These are phyloP conservation scores for Alviniconcha marisindica DNA, from an alignment of 1,140 invertebrate species.

Conservation along the genomic window DNA sequence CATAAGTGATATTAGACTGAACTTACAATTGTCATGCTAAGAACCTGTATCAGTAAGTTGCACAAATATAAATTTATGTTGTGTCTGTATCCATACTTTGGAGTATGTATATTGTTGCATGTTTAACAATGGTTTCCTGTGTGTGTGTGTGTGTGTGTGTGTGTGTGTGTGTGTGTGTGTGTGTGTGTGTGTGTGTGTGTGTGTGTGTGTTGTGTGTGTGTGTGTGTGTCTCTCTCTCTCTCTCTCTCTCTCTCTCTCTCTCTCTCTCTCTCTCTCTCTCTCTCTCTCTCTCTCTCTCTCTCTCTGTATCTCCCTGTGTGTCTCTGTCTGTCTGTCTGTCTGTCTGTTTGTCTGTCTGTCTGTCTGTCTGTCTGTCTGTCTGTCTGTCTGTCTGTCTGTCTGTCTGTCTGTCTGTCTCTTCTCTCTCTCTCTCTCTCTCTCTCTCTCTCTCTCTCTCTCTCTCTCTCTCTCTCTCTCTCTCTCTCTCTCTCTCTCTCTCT, in stretches of 20 bases:
- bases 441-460: conserved; percentile 4
- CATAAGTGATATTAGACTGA: too few species aligned
- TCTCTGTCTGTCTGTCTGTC: not conserved
- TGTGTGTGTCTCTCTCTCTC: not conserved
- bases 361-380: not conserved
- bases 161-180: not conserved
- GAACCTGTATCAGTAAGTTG: too few species aligned
- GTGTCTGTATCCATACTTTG: too few species aligned
- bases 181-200: not conserved
- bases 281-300: conserved; percentile 17
- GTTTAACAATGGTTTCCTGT: not conserved
- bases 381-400: not conserved
- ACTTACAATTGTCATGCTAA: too few species aligned
- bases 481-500: not conserved
- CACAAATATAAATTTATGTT: too few species aligned
- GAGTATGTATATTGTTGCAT: too few species aligned
- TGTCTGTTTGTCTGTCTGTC: not conserved
- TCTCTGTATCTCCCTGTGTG: not conserved
- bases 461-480: not conserved
- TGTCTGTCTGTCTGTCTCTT: too few species aligned
- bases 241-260: conserved; percentile 9
- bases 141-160: conserved; percentile 15
- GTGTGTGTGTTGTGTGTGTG: too few species aligned
- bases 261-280: conserved; percentile 17
- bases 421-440: not conserved